Evolutionary conservation across 2,113 vertebrate species (phyloP).

Genomic region (Pachycephala philippinensis): DNA sequence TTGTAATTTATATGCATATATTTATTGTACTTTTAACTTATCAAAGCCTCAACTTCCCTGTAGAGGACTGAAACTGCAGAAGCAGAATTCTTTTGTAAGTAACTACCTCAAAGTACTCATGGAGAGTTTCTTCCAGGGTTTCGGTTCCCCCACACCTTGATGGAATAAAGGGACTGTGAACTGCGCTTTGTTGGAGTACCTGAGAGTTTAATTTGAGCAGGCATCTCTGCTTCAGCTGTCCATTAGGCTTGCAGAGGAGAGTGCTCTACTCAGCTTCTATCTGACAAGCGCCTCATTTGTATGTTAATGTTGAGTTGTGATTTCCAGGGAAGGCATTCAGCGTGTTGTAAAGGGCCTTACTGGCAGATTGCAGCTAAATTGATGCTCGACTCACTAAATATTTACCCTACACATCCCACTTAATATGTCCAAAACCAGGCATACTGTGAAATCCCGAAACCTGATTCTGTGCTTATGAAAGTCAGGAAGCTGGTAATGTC

Average conservation of each 20-base stretch:
- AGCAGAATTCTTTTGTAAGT: neutral
- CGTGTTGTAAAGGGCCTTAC: conserved; percentile 49
- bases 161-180: neutral
- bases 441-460: conserved; percentile 58
- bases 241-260: conserved; percentile 22
- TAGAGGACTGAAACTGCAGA: neutral
- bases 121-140: neutral
- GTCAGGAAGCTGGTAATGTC: conserved; percentile 32
- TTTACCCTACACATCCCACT: conserved; percentile 67
- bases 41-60: neutral
- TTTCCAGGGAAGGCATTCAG: conserved; percentile 54
- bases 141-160: neutral
- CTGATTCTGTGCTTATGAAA: conserved; percentile 32
- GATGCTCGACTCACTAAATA: conserved; percentile 54
- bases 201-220: neutral
- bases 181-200: neutral
- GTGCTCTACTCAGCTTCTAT: neutral
- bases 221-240: conserved; percentile 11
- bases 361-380: conserved; percentile 65
- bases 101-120: neutral
- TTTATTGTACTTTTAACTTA: neutral
- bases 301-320: conserved; percentile 59
- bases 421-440: conserved; percentile 64
- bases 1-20: neutral
- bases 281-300: conserved; percentile 58